Evolutionary conservation across 2,888 invertebrate genomes (phyloP), one percentile per base, ranked within the genome.

Genomic region (Caenorhabditis sp.): DNA sequence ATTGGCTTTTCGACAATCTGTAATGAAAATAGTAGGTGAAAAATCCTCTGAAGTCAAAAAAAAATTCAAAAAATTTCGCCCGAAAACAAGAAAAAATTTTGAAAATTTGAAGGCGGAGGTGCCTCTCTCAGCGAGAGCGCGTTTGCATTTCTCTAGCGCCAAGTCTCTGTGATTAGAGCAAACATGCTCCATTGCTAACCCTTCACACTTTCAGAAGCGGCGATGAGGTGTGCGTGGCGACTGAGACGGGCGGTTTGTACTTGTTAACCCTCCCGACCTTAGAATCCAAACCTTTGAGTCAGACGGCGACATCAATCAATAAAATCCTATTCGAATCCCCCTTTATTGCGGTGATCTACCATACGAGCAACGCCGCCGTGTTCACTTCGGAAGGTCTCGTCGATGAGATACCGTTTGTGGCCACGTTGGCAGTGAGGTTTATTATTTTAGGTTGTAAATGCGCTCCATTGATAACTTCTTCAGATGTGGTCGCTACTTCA

Each of bases 211-310:
- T 24, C 72, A 82, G 85, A 68, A 58, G 35, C 49, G 77, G 66
- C 5, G 68, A 72, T 28, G 81, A 84, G 49, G 26, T 19, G 12
- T 81, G 79, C 28, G 66, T 81, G 44, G 77, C 80, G 0, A 80
- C 77, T 10, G 83, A 83, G 56, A 85, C 85, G 7, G 83, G 83
- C 19, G 85, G 85, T 64, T 35, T 83, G 16, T 85, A 81, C 41
- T 19, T 70, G 0, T 1, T 73, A 14, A 44, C 22, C 0, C 76
- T 85, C 0, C 85, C 85, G 14, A 56, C 70, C 12, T 22, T 85
- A 28, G 61, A 72, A 28, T 47, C 41, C 6, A 76, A 61, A 73
- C 61, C 80, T 2, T 22, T 85, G 8, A 58, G 22, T 14, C 69
- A 69, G n/a, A 35, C 75, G 10, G 75, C 84, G 26, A 70, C 70